Evolutionary conservation across 1,140 invertebrate species (phyloP).

Genomic region (Riptortus pedestris): DNA sequence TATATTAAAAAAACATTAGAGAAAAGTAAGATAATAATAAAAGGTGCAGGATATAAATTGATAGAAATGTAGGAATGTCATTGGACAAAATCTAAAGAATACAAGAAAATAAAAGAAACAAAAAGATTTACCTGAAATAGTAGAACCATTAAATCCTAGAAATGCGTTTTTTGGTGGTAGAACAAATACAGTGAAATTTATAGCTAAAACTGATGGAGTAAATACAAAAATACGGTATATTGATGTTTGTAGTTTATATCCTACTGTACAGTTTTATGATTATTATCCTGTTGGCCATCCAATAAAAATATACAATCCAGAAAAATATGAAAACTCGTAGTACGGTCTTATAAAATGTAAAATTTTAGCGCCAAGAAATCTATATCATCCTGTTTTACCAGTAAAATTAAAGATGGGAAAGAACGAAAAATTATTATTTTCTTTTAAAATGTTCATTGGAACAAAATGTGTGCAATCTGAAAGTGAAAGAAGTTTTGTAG

Average conservation of each 20-base stretch:
- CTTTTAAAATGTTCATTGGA: neutral
- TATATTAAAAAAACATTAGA: neutral
- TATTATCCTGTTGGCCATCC: neutral
- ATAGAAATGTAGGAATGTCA: neutral
- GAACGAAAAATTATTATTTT: too few relatives aligned
- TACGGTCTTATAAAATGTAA: neutral
- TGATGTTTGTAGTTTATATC: neutral
- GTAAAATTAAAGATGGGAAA: neutral
- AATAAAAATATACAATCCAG: neutral
- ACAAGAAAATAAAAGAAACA: neutral
- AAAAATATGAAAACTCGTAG: neutral
- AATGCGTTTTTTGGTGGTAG: neutral
- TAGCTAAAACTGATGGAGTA: too few relatives aligned
- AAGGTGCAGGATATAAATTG: neutral
- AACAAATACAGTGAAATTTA: neutral
- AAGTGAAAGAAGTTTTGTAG: neutral
- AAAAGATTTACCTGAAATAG: neutral
- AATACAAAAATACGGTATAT: neutral
- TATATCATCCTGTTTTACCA: neutral
- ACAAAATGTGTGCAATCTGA: neutral
- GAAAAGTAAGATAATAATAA: neutral
- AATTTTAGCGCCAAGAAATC: neutral
- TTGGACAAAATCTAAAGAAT: neutral
- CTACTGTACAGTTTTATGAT: neutral
- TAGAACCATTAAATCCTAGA: neutral